Base-by-base conservation (phyloP, 2,888 invertebrate species). In the Galeruca laticollis region DNA sequence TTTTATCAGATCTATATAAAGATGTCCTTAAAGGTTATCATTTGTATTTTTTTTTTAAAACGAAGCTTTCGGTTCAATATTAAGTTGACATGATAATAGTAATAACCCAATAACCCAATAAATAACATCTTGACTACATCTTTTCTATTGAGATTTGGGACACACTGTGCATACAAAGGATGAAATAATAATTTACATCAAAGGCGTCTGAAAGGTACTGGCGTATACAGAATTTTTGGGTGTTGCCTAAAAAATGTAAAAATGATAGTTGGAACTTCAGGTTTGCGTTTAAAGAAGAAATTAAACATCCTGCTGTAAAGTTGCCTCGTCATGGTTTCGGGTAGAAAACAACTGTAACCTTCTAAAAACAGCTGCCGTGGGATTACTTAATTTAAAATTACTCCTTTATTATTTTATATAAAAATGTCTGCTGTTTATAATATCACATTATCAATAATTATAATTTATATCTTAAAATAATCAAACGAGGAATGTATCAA, bases 311-410 rank as follows among this genome's bases (percentile, higher is more conserved):
- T 47, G 52, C 20, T 35, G 35, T 26, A 47, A 65, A 65, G 35
- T 56, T 65, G 65, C 57, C 4, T 31, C 9, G 65, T 65, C 65
- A 65, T 49, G 35, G 35, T 33, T 47, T 57, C 43, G 43, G 65
- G 57, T 57, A 57, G 57, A 57, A 65, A 65, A 65, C 49, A 57
- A 65, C 57, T 65, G 33, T 47, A 64, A 63, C 18, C 54, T 40
- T 65, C 49, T 56, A 57, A 47, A 54, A 47, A 40, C 64, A 64
- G 56, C 64, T 64, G 64, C 21, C 56, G 37, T 43, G 15, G 54
- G 47, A 43, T 57, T 56, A 64, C 64, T 64, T 31, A 56, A 64
- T 64, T 64, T 56, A 37, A 56, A 56, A 56, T 57, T 18, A 56
- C 40, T 56, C 63, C 40, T 52, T 56, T 56, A 63, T 56, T 52